phyloP scores from a whole-genome alignment of 2,888 invertebrate genomes.

The Ormyrus rosae region DNA sequence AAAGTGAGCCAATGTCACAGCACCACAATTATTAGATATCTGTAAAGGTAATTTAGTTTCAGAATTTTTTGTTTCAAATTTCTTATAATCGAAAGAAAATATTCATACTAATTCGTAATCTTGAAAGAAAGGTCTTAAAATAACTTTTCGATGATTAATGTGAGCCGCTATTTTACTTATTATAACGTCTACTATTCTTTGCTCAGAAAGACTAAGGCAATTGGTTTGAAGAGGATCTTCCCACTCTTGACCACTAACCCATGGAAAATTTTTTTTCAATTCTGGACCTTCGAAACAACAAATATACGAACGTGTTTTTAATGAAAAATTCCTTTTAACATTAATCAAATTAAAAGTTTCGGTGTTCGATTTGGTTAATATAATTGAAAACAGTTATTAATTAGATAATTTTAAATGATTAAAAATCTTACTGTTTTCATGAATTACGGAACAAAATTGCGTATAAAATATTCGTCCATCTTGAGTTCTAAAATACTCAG shows the following conservation, averaged over 20 bases:
- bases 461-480: constrained; percentile 87
- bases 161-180: constrained; percentile 84
- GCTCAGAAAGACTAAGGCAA: constrained; percentile 81
- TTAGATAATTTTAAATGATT: background rate
- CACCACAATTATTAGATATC: constrained; percentile 86
- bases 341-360: background rate
- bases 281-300: constrained; percentile 73
- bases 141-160: constrained; percentile 79
- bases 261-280: constrained; percentile 75
- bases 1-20: constrained; percentile 87
- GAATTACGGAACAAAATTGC: constrained; percentile 85
- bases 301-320: too few species aligned
- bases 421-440: constrained; percentile 79
- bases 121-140: constrained; percentile 85
- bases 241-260: constrained; percentile 80
- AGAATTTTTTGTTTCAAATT: background rate
- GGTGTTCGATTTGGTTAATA: background rate
- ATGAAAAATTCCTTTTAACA: background rate
- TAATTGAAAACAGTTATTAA: background rate
- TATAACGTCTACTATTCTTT: constrained; percentile 82
- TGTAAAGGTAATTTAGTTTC: constrained; percentile 65
- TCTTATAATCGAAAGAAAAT: constrained; percentile 5
- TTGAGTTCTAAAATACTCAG: constrained; percentile 87
- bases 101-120: constrained; percentile 81
- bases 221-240: constrained; percentile 84